These are phyloP conservation scores for Gallinago paraguaiae DNA, from an alignment of 2,113 vertebrate species.

Conservation along the genomic window DNA sequence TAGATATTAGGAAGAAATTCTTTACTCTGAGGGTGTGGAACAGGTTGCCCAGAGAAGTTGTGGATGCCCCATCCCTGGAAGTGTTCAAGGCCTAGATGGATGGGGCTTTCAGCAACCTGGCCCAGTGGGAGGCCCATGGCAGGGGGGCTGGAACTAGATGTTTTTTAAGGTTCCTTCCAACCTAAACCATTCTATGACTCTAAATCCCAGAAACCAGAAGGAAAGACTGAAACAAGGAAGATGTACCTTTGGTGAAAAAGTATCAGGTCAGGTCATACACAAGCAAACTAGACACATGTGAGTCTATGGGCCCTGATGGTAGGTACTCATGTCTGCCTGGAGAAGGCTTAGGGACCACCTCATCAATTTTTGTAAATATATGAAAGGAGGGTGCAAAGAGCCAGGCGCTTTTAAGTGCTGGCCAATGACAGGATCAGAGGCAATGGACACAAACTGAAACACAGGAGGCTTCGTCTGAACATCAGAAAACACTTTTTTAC, in stretches of 20 bases:
- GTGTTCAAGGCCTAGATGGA: neutral
- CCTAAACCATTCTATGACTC: neutral
- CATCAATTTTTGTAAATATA: neutral
- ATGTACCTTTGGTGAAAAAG: neutral
- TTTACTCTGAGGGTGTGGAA: neutral
- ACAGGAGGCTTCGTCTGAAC: neutral
- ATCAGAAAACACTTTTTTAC: neutral
- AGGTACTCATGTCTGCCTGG: neutral
- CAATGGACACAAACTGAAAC: neutral
- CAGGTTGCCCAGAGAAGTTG: neutral
- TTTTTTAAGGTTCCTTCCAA: neutral
- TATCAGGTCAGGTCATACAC: neutral
- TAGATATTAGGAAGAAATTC: neutral
- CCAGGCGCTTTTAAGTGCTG: neutral
- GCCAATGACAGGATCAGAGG: neutral
- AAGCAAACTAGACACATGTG: neutral
- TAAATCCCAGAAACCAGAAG: neutral
- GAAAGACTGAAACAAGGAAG: neutral
- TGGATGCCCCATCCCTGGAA: neutral
- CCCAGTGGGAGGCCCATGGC: neutral
- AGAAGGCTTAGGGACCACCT: neutral
- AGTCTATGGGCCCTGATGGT: neutral
- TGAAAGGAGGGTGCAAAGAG: neutral
- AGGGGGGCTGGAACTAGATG: neutral
- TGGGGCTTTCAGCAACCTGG: neutral